Evolutionary conservation across 2,797 vertebrate species (phyloP).

Genomic region (Channa striata): DNA sequence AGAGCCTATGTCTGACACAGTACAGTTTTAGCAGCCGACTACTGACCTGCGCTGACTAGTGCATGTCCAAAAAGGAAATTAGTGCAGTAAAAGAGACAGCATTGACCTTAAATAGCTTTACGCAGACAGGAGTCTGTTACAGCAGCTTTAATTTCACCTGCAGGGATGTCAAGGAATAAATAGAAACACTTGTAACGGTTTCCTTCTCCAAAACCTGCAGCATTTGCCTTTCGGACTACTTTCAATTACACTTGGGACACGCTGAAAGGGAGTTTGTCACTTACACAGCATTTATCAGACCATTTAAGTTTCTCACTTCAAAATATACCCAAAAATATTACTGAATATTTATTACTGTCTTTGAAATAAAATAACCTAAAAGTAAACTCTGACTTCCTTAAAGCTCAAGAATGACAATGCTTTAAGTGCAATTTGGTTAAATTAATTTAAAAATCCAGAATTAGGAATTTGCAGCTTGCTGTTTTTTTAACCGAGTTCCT

Average conservation of each 20-base stretch:
- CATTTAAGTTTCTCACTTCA: background rate
- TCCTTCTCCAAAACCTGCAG: background rate
- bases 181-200: background rate
- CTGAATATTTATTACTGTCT: background rate
- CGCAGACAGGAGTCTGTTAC: background rate
- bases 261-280: background rate
- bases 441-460: no score
- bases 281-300: background rate
- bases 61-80: conserved; percentile 11
- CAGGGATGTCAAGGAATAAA: background rate
- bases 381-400: no score
- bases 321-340: background rate
- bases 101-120: conserved; percentile 14
- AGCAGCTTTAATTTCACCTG: conserved; percentile 12
- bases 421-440: no score
- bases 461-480: no score
- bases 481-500: no score
- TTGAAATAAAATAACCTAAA: background rate
- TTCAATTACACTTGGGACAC: background rate
- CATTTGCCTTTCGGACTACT: background rate
- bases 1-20: conserved; percentile 26
- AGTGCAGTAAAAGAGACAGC: background rate
- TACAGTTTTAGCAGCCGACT: conserved; percentile 10
- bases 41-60: conserved; percentile 29
- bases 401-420: no score